These are phyloP conservation scores for Bovichtus diacanthus DNA, from an alignment of 2,797 vertebrate genomes.

Conservation along the genomic window DNA sequence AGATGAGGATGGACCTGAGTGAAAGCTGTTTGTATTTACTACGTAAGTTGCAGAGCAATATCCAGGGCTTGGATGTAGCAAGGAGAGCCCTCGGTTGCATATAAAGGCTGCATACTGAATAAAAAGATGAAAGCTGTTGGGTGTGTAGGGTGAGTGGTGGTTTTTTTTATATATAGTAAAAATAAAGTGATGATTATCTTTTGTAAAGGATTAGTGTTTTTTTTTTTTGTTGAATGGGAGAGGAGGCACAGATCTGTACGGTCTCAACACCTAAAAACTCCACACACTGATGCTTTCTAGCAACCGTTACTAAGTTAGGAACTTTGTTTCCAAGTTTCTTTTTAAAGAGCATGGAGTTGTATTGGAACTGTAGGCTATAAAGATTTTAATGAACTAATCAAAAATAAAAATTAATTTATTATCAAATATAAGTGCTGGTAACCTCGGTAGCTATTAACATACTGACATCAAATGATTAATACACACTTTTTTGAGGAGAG, in stretches of 20 bases:
- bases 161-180: slow-evolving; percentile 15
- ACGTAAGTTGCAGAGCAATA: slow-evolving; percentile 4
- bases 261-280: slow-evolving; percentile 3
- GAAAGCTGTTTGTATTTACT: slow-evolving; percentile 32
- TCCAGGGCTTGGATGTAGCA: slow-evolving; percentile 8
- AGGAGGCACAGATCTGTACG: slow-evolving; percentile 7
- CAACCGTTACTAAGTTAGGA: background rate
- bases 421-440: slow-evolving; percentile 19
- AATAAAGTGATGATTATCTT: slow-evolving; percentile 38
- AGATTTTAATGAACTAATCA: slow-evolving; percentile 28
- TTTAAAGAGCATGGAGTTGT: slow-evolving; percentile 12
- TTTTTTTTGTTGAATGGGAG: slow-evolving; percentile 4
- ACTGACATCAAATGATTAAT: slow-evolving; percentile 12
- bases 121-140: slow-evolving; percentile 11
- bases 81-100: background rate
- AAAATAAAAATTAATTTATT: slow-evolving; percentile 47
- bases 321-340: background rate
- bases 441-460: slow-evolving; percentile 14
- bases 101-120: slow-evolving; percentile 16
- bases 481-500: slow-evolving; percentile 18
- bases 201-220: slow-evolving; percentile 24
- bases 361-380: slow-evolving; percentile 11
- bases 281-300: slow-evolving; percentile 23
- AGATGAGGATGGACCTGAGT: slow-evolving; percentile 10
- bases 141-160: slow-evolving; percentile 16